These are phyloP conservation scores for Alligator mississippiensis DNA, from an alignment of 2,113 vertebrate genomes.

Conservation along the genomic window DNA sequence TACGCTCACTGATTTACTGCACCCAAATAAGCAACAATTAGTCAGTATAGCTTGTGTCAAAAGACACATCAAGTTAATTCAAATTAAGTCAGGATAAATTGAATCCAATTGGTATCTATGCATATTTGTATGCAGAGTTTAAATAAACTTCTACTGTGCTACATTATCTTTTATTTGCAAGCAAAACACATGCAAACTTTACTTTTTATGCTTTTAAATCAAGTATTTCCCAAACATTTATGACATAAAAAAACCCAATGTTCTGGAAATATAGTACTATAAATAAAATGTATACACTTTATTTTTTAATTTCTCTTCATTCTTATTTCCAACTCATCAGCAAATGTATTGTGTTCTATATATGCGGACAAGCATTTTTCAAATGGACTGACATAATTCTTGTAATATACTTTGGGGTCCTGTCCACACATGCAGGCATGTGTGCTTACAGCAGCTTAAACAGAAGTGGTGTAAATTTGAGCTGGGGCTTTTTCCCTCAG, in stretches of 20 bases:
- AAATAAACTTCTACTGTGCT: constrained; percentile 63
- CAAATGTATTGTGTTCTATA: background rate
- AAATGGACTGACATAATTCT: background rate
- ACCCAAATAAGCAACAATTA: constrained; percentile 80
- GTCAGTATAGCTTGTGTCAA: constrained; percentile 74
- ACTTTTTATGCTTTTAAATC: constrained; percentile 44
- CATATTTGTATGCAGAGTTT: constrained; percentile 65
- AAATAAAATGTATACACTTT: no score
- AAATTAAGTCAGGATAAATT: constrained; percentile 81
- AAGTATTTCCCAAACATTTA: constrained; percentile 28
- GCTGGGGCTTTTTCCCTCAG: no score
- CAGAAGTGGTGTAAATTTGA: no score
- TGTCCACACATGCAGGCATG: no score
- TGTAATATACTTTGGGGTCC: no score
- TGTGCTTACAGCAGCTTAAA: no score
- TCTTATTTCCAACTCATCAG: background rate
- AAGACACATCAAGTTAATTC: constrained; percentile 78
- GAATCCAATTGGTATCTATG: constrained; percentile 72
- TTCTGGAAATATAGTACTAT: background rate
- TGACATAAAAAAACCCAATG: background rate
- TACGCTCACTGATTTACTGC: constrained; percentile 59
- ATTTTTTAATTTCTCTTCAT: background rate
- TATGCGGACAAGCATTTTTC: background rate
- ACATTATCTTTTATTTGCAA: constrained; percentile 69
- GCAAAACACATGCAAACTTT: constrained; percentile 33